Conservation (phyloP, 2,888 invertebrate species). For the Amphipyra tragopoginis region DNA sequence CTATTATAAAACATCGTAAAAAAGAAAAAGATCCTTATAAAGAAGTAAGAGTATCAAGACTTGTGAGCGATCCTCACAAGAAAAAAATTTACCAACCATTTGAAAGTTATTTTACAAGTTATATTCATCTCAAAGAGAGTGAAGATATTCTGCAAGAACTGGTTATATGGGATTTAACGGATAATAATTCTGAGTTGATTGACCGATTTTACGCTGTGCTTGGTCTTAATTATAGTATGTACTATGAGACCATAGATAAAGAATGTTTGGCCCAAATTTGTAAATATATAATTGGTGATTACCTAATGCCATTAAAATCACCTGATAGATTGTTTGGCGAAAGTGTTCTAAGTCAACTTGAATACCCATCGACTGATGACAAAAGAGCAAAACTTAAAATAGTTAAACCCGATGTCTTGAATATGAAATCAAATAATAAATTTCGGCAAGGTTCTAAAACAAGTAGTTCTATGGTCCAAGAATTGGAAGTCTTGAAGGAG, state of each 20-base stretch:
- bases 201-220: slow-evolving; percentile 90
- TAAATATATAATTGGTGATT: slow-evolving; percentile 84
- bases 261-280: slow-evolving; percentile 87
- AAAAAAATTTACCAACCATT: slow-evolving; percentile 74
- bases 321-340: slow-evolving; percentile 81
- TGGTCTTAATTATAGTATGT: slow-evolving; percentile 90
- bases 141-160: slow-evolving; percentile 81
- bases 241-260: slow-evolving; percentile 89
- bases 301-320: slow-evolving; percentile 72
- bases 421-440: slow-evolving; percentile 74
- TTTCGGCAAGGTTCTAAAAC: slow-evolving; percentile 70
- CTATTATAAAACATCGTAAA: slow-evolving; percentile 77
- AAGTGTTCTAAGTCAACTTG: slow-evolving; percentile 74
- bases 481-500: slow-evolving; percentile 71
- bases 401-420: slow-evolving; percentile 74
- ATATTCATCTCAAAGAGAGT: slow-evolving; percentile 84
- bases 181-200: slow-evolving; percentile 85
- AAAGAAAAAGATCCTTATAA: slow-evolving; percentile 78
- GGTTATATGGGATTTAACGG: slow-evolving; percentile 80
- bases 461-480: slow-evolving; percentile 67
- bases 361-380: slow-evolving; percentile 77
- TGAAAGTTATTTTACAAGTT: slow-evolving; percentile 90
- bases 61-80: slow-evolving; percentile 88
- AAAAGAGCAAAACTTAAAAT: slow-evolving; percentile 79
- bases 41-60: slow-evolving; percentile 81